phyloP scores from a whole-genome alignment of 2,888 invertebrate species.

The Theristus sp. region DNA sequence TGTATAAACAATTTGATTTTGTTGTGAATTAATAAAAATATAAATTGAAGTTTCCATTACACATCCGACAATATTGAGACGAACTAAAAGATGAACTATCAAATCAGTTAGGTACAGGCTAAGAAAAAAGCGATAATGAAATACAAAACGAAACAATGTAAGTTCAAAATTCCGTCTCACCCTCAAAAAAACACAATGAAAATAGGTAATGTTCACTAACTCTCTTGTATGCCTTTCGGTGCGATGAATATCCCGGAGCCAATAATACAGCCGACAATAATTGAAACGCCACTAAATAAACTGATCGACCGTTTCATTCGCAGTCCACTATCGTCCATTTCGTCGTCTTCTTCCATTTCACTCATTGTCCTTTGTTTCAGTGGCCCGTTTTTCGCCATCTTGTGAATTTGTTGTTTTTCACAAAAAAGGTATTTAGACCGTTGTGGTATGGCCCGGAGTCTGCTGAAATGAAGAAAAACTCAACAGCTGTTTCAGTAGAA shows the following conservation, averaged over 20 bases:
- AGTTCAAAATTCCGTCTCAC: too few relatives aligned
- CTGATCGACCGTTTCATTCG: background rate
- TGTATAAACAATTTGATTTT: too few relatives aligned
- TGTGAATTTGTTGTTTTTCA: background rate
- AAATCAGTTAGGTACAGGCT: background rate
- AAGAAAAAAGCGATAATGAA: background rate
- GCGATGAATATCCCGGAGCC: slow-evolving; percentile 26
- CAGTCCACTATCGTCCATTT: background rate
- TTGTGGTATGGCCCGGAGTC: too few relatives aligned
- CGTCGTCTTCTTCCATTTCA: background rate
- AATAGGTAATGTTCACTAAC: background rate
- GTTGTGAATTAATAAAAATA: too few relatives aligned
- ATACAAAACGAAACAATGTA: background rate
- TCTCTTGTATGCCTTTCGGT: slow-evolving; percentile 8
- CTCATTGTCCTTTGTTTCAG: background rate
- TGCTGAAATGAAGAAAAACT: too few relatives aligned
- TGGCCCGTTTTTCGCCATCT: background rate
- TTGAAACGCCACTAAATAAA: slow-evolving; percentile 1
- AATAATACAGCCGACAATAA: slow-evolving; percentile 21
- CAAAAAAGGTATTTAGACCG: background rate
- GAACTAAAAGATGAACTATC: too few relatives aligned
- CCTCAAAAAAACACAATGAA: background rate
- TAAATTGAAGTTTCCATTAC: too few relatives aligned
- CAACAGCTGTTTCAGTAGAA: background rate
- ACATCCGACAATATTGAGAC: too few relatives aligned